Evolutionary conservation across 2,113 vertebrate genomes (phyloP).

Genomic region (Petrocephalus microphthalmus): DNA sequence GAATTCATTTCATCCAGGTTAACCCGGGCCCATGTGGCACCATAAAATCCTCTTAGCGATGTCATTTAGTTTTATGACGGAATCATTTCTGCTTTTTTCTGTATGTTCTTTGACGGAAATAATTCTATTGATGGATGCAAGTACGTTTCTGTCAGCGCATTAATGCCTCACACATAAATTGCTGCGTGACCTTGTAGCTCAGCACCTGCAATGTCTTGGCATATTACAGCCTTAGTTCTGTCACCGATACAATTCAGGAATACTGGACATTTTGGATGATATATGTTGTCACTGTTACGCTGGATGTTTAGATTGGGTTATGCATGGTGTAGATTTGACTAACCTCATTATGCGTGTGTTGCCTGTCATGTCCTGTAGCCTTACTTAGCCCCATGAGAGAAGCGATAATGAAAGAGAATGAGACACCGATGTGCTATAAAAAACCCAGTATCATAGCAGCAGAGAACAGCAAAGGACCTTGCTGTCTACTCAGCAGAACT

Average conservation of each 20-base stretch:
- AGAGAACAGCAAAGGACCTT: neutral
- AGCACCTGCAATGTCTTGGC: neutral
- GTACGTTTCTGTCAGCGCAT: neutral
- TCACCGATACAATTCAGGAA: neutral
- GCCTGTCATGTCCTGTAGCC: neutral
- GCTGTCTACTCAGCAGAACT: neutral
- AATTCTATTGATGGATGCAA: neutral
- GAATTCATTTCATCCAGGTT: neutral
- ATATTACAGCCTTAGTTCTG: neutral
- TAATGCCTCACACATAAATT: neutral
- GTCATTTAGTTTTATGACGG: slow-evolving; percentile 9
- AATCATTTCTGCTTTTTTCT: neutral
- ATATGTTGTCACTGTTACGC: neutral
- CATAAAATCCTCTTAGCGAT: neutral
- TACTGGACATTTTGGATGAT: neutral
- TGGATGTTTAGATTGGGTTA: neutral
- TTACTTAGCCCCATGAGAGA: neutral
- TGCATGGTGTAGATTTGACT: neutral
- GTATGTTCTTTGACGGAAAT: neutral
- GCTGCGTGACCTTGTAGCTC: neutral
- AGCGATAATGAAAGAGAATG: neutral
- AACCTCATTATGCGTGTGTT: neutral
- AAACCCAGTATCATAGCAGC: neutral
- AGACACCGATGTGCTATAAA: neutral
- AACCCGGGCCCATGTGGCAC: neutral